Percentiles rank a stretch among this genome's conserved stretches.
Conservation (phyloP, 2,888 invertebrate genomes). For the Dicyrtoma fusca region DNA sequence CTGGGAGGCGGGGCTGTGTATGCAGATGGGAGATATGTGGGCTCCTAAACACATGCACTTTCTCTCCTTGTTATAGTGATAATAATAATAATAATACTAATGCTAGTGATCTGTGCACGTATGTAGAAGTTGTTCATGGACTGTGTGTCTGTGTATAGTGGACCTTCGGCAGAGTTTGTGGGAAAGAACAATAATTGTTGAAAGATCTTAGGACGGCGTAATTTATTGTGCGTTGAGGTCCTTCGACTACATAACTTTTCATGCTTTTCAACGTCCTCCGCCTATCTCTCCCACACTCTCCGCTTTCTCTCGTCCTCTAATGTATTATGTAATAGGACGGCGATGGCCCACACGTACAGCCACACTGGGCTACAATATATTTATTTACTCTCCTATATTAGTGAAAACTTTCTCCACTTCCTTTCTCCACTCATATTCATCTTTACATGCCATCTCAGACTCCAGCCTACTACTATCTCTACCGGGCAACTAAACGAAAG, state of each 20-base stretch:
- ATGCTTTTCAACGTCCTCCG: slow-evolving; percentile 4
- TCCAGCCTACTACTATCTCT: background rate
- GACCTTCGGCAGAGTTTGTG: slow-evolving; percentile 25
- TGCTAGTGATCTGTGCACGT: background rate
- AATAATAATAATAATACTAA: background rate
- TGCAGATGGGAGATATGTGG: too few species aligned
- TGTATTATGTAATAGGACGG: slow-evolving; percentile 25
- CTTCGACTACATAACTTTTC: slow-evolving; percentile 38
- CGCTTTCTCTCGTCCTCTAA: background rate
- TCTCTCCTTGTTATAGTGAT: background rate
- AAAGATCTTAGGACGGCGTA: slow-evolving; percentile 42
- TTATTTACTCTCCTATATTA: slow-evolving; percentile 19
- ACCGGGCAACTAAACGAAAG: background rate
- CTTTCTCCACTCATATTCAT: background rate
- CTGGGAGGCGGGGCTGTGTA: background rate
- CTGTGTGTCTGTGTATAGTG: background rate
- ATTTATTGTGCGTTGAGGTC: slow-evolving; percentile 41
- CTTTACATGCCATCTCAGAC: slow-evolving; percentile 7
- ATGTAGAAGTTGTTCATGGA: background rate
- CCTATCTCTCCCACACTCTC: background rate
- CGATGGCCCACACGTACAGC: slow-evolving; percentile 10
- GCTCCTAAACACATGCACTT: background rate
- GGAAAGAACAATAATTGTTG: slow-evolving; percentile 48
- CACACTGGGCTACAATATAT: slow-evolving; percentile 29
- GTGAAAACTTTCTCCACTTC: slow-evolving; percentile 20